Conservation (phyloP, 2,113 vertebrate genomes). For the Pithys albifrons region DNA sequence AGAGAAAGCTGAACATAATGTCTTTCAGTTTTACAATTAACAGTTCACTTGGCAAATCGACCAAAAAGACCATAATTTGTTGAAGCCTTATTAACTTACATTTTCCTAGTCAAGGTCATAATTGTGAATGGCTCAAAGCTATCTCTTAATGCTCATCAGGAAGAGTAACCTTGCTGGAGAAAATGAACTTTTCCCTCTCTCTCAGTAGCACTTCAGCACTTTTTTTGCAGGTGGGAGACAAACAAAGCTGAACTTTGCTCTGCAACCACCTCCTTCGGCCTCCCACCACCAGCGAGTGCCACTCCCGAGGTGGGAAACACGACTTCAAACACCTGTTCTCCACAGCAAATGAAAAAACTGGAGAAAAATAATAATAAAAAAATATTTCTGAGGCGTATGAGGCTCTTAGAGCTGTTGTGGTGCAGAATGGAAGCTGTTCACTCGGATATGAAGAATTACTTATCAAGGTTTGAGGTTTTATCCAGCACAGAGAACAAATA, state of each 20-base stretch:
- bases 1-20: constrained; percentile 87
- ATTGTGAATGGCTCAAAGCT: constrained; percentile 80
- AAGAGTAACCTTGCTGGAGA: constrained; percentile 72
- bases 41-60: constrained; percentile 88
- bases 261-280: background rate
- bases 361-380: background rate
- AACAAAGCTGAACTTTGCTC: constrained; percentile 57
- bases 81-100: constrained; percentile 90
- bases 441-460: background rate
- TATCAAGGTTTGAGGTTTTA: background rate
- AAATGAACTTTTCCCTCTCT: constrained; percentile 53
- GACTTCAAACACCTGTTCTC: background rate
- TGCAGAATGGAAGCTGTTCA: background rate
- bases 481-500: background rate
- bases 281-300: background rate
- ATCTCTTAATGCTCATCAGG: constrained; percentile 77
- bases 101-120: constrained; percentile 86
- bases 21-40: constrained; percentile 92
- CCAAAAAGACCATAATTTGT: constrained; percentile 89
- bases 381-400: background rate
- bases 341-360: background rate
- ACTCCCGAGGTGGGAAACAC: background rate
- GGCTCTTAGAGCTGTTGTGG: background rate
- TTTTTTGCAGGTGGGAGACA: constrained; percentile 54
- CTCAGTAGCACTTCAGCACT: constrained; percentile 13